Base-by-base conservation (phyloP, 2,888 invertebrate species). In the Idaea biselata region DNA sequence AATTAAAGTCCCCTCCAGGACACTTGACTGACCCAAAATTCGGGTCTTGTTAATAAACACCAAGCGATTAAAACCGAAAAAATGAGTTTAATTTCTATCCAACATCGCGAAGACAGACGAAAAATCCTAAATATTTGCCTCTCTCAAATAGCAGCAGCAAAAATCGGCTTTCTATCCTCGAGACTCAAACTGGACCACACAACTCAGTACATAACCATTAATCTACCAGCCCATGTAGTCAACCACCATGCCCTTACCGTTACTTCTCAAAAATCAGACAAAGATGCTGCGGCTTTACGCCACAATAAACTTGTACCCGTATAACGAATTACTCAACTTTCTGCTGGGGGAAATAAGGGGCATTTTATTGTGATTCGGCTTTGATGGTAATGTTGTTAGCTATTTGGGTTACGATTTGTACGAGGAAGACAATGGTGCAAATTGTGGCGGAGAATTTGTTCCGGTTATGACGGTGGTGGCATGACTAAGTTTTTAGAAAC, bases 251-350 rank as follows among this genome's bases (percentile, higher is more conserved):
- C 44, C 44, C 8, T 70, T 81, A 85, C 87, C 87, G 86, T 86
- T 86, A 86, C 78, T 72, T 63, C 76, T 78, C 73, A 79, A 79
- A 75, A 72, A 65, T 70, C 75, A 78, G 44, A 81, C 83, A 83
- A 83, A 82, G 83, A 84, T 81, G 80, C 83, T 82, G 82, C 58
- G 75, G 73, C 71, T 75, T 57, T 14, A 54, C 33, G 6, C 44
- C 44, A 44, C 7, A 44, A 44, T 44, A 44, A 8, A 44, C 44
- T 44, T 44, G 11, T 14, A 44, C 11, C 11, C 14, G 6, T 3
- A 8, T 14, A 3, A 44, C 44, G 11, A 44, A 44, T 44, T 8
- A 44, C 60, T 69, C 58, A 59, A 11, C 63, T 63, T 72, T 82
- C 76, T 18, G 0, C 0, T 0, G 6, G 1, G 4, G 0, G 0